These are phyloP conservation scores for Morpho helenor DNA, from an alignment of 2,888 invertebrate species.

Conservation along the genomic window DNA sequence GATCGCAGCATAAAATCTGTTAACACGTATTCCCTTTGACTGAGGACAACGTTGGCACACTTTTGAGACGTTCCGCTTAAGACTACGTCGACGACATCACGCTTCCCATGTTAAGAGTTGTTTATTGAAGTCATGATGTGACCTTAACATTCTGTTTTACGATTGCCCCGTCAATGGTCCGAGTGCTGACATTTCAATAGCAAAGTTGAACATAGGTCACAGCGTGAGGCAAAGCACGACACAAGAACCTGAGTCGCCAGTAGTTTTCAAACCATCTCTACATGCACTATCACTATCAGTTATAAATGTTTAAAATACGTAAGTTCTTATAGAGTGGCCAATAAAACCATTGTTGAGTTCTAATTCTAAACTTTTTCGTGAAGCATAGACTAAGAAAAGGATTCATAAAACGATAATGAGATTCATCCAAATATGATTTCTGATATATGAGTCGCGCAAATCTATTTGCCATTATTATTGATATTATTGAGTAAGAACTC, in stretches of 20 bases:
- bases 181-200: slow-evolving; percentile 77
- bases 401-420: too few relatives aligned
- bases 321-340: too few relatives aligned
- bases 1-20: slow-evolving; percentile 24
- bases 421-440: too few relatives aligned
- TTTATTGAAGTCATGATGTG: slow-evolving; percentile 78
- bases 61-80: slow-evolving; percentile 57
- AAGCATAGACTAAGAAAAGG: too few relatives aligned
- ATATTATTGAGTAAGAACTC: too few relatives aligned
- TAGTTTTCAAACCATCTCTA: slow-evolving; percentile 21
- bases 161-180: slow-evolving; percentile 75
- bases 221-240: slow-evolving; percentile 69
- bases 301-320: neutral
- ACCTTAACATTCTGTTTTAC: slow-evolving; percentile 78
- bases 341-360: too few relatives aligned
- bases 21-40: slow-evolving; percentile 48
- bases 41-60: slow-evolving; percentile 65
- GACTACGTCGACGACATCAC: slow-evolving; percentile 66
- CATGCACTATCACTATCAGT: slow-evolving; percentile 21
- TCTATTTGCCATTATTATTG: too few relatives aligned
- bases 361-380: too few relatives aligned
- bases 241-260: slow-evolving; percentile 45
- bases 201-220: slow-evolving; percentile 71
- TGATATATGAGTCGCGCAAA: too few relatives aligned
- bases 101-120: slow-evolving; percentile 72